Evolutionary conservation across 2,888 invertebrate species (phyloP), one percentile per base, ranked within the genome.

Genomic region (Lathronympha strigana): DNA sequence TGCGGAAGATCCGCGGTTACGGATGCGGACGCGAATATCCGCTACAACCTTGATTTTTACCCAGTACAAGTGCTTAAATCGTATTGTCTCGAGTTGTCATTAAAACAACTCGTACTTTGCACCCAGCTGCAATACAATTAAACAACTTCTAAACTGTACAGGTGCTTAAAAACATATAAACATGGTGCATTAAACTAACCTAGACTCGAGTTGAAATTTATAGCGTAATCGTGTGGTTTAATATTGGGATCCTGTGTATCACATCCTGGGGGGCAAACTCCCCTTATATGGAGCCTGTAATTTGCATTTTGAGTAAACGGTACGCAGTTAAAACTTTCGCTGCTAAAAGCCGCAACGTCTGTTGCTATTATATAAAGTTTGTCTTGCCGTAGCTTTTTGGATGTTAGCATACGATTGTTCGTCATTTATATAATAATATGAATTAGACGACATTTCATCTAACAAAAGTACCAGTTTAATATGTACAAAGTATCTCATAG

Each of bases 231-330:
- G 84, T 87, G 88, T 80, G 87, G 88, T 87, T 88, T 89, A 89
- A 89, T 89, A 88, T 87, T 87, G 83, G 84, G 87, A 84, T 82
- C 78, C 83, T 82, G 80, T 85, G 85, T 87, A 87, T 87, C 86
- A 85, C 87, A 86, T 84, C 80, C 82, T 80, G 81, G 72, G 82
- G 80, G 81, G 81, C 77, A 81, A 79, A 79, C 80, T 78, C 80
- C 79, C 78, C 77, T 74, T 81, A 76, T 85, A 86, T 84, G 81
- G 80, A 86, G 81, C 85, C 82, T 81, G 86, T 88, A 89, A 89
- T 89, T 89, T 89, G 87, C 88, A 89, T 88, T 87, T 87, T 87
- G 84, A 87, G 87, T 87, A 86, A 87, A 89, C 87, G 87, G 73
- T 74, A 76, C 82, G 81, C 84, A 86, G 86, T 88, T 87, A 86